Conservation (phyloP, 2,797 vertebrate species). For the Xyrichtys novacula region DNA sequence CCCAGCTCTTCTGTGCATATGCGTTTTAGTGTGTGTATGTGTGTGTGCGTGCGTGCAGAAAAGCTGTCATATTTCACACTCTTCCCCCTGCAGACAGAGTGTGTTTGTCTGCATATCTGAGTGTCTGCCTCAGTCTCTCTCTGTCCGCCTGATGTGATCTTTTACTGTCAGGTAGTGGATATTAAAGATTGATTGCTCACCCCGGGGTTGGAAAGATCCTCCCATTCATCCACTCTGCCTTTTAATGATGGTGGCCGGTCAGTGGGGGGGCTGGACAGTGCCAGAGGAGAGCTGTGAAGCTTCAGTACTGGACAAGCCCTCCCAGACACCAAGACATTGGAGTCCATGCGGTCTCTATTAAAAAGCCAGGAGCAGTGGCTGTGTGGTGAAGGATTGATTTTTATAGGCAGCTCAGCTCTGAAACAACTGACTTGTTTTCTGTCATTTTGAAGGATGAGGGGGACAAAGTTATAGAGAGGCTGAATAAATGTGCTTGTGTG, state of each 20-base stretch:
- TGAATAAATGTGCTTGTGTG: constrained; percentile 16
- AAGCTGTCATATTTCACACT: constrained; percentile 23
- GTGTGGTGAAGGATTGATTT: constrained; percentile 20
- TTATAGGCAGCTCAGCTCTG: constrained; percentile 30
- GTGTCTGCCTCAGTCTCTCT: background rate
- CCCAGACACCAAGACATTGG: constrained; percentile 2
- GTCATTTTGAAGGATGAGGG: constrained; percentile 53
- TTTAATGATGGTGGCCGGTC: constrained; percentile 63
- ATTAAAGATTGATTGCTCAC: constrained; percentile 50
- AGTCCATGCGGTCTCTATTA: constrained; percentile 52
- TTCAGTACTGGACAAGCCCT: constrained; percentile 35
- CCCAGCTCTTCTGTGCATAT: background rate
- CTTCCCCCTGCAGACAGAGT: background rate
- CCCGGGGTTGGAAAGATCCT: constrained; percentile 32
- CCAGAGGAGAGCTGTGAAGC: constrained; percentile 50
- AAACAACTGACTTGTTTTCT: constrained; percentile 52
- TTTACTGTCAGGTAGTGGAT: constrained; percentile 25
- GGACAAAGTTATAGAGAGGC: constrained; percentile 17
- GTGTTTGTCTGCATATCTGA: constrained; percentile 29
- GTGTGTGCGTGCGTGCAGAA: constrained; percentile 9
- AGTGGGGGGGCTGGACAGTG: constrained; percentile 22
- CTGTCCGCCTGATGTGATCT: constrained; percentile 27
- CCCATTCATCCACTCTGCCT: constrained; percentile 43
- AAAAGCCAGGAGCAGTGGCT: constrained; percentile 15
- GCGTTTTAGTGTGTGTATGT: background rate